These are phyloP conservation scores for Fregetta grallaria DNA, from an alignment of 2,113 vertebrate species.

Conservation along the genomic window DNA sequence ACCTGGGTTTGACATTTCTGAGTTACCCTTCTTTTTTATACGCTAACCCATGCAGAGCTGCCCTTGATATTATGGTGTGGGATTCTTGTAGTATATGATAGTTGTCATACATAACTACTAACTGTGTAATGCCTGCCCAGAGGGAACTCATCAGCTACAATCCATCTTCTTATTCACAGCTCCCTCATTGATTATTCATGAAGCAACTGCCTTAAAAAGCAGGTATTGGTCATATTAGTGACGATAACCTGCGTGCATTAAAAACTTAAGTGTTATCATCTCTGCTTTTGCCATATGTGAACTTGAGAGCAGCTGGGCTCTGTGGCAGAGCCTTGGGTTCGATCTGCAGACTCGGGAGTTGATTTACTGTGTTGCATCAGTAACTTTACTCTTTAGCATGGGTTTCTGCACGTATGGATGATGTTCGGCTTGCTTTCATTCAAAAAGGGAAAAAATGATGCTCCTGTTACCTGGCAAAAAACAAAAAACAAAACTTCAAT, in stretches of 20 bases:
- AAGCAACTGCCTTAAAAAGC: conserved; percentile 31
- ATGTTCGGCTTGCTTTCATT: neutral
- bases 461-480: neutral
- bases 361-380: neutral
- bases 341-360: neutral
- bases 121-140: neutral
- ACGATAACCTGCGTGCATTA: neutral
- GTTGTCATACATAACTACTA: conserved; percentile 23
- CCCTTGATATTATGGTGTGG: neutral
- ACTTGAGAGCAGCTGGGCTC: neutral
- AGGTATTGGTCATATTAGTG: conserved; percentile 28
- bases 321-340: neutral
- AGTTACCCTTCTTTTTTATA: neutral
- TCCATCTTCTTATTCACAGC: conserved; percentile 51
- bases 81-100: neutral
- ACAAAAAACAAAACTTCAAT: neutral
- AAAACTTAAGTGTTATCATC: neutral
- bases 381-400: neutral
- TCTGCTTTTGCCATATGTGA: neutral
- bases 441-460: neutral
- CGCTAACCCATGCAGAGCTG: neutral
- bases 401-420: neutral
- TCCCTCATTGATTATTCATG: conserved; percentile 57
- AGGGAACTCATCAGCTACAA: conserved; percentile 44
- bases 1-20: neutral